Evolutionary conservation across 1,140 invertebrate species (phyloP), one percentile per base, ranked within the genome.

Genomic region (Ips nitidus): DNA sequence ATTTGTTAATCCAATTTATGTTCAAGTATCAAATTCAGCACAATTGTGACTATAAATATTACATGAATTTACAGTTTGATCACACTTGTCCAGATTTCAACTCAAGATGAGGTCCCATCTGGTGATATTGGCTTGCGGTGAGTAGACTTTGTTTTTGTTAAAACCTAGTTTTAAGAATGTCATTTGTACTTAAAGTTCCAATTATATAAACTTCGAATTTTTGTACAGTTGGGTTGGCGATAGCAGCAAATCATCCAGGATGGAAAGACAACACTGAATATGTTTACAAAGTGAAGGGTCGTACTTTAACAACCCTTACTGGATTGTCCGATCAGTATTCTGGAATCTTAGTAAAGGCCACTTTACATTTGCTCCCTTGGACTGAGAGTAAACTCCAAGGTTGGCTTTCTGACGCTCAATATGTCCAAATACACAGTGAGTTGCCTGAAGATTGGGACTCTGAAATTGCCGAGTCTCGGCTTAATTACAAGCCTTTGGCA

Each of bases 261-360:
- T 77, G 71, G 71, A 74, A 75, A 61, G 52, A 71, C 37, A 72
- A 75, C 40, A 83, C 81, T 39, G 80, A 86, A 45, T 91, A 90
- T 77, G 78, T 80, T 4, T 91, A 90, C 75, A 72, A 84, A 6
- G 81, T 90, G 1, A 79, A 80, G 36, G 83, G 85, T 37, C 81
- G 85, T 41, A 89, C 87, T 0, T 45, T 90, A 37, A 80, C 86
- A 0, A 79, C 80, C 4, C 74, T 87, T 1, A 78, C 83, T 5
- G 81, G 87, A 40, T 76, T 86, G 4, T 76, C 82, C 1, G 80
- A 86, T 71, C 78, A 86, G 66, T 80, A 80, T 70, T 77, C 82
- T 50, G 87, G 89, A 61, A 82, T 86, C 42, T 70, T 86, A 2
- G 78, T 89, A 43, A 84, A 81, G 69, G 86, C 82, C 2, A 66